Evolutionary conservation across 2,113 vertebrate species (phyloP).

Genomic region (Illadopsis cleaveri): DNA sequence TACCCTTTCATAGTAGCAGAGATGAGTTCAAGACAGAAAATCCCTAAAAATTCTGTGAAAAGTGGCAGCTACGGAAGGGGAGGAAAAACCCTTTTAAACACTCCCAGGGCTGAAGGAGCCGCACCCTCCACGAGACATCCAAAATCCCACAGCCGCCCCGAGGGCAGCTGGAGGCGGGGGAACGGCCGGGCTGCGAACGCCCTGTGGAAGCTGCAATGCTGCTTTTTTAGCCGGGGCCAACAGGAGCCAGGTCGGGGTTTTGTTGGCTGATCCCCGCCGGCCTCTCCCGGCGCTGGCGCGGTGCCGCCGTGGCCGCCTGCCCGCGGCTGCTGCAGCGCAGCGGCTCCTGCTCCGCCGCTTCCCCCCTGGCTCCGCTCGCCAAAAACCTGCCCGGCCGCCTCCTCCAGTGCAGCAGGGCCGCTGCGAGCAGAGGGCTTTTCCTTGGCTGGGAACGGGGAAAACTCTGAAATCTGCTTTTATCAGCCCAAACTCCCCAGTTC

Average conservation of each 20-base stretch:
- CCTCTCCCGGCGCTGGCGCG: not conserved
- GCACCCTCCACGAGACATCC: not conserved
- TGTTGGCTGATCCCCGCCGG: not conserved
- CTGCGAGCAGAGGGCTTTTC: not conserved
- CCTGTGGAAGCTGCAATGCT: not conserved
- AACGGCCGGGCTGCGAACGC: accelerated
- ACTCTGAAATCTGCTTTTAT: not conserved
- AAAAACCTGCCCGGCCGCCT: not conserved
- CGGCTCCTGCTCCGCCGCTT: not conserved
- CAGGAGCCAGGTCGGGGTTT: not conserved
- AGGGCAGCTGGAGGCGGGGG: not conserved
- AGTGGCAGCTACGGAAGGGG: not conserved
- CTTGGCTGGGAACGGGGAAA: not conserved
- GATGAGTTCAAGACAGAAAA: not conserved
- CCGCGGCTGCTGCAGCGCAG: not conserved
- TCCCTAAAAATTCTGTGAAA: not conserved
- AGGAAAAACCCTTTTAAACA: not conserved
- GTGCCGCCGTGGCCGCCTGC: not conserved
- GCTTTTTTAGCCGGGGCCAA: not conserved
- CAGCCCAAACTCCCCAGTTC: not conserved
- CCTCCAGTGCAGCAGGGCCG: not conserved
- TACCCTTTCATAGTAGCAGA: not conserved
- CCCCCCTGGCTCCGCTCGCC: not conserved
- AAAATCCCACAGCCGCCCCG: not conserved
- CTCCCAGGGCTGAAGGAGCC: not conserved